Percentiles rank a stretch among this genome's conserved stretches.
Conservation (phyloP, 1,140 invertebrate species). For the Amphibalanus amphitrite region DNA sequence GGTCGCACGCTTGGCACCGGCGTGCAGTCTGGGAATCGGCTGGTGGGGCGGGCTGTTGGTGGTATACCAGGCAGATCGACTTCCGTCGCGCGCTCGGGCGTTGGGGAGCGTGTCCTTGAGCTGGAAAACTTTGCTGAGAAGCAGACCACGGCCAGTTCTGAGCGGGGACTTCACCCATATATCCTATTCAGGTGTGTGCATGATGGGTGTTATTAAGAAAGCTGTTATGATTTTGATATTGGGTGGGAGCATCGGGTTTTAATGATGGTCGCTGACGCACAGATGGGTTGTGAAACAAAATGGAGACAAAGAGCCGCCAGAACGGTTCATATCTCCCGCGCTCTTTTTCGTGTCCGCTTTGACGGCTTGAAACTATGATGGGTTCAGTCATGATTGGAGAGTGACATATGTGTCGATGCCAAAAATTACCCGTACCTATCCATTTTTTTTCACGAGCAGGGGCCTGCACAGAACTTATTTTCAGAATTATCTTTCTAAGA, state of each 20-base stretch:
- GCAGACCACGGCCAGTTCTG: neutral
- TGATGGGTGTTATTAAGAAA: neutral
- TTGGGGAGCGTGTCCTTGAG: neutral
- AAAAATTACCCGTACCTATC: neutral
- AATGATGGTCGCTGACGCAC: neutral
- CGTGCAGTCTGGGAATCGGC: neutral
- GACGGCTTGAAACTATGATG: neutral
- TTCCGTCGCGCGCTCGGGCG: neutral
- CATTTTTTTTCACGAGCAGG: neutral
- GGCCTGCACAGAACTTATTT: neutral
- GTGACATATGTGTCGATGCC: neutral
- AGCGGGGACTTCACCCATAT: neutral
- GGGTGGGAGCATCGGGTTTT: neutral
- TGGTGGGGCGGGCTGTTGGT: no score
- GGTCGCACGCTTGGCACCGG: neutral
- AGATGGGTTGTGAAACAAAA: neutral
- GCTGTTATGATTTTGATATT: neutral
- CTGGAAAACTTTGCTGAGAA: neutral
- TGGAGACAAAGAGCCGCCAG: neutral
- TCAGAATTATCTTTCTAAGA: neutral
- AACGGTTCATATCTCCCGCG: neutral
- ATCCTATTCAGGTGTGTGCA: neutral
- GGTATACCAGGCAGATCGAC: neutral
- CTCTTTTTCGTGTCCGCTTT: neutral
- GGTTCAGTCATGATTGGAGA: no score